Conservation (phyloP, 2,797 vertebrate species). For the Cynodonichthys magdalenae region DNA sequence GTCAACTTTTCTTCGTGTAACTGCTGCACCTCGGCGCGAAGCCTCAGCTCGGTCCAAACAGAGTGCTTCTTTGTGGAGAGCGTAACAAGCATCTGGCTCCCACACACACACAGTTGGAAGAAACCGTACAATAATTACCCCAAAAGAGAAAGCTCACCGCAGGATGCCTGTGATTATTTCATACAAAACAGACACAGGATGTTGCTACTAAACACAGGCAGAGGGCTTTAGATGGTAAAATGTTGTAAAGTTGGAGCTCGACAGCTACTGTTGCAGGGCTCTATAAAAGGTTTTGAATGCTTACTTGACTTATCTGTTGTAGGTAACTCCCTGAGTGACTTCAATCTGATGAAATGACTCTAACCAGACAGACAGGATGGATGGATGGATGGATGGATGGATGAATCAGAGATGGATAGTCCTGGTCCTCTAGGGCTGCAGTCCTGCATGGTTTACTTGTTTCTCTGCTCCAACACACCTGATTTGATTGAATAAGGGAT, state of each 20-base stretch:
- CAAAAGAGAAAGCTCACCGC: slow-evolving; percentile 4
- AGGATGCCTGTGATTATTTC: neutral
- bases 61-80: slow-evolving; percentile 4
- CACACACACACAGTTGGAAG: neutral
- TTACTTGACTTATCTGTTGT: too few relatives aligned
- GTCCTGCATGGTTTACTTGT: too few relatives aligned
- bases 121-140: slow-evolving; percentile 1
- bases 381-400: too few relatives aligned
- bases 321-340: too few relatives aligned
- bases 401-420: too few relatives aligned
- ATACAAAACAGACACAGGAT: slow-evolving; percentile 6
- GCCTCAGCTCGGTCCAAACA: slow-evolving; percentile 4
- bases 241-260: neutral
- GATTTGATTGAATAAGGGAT: too few relatives aligned
- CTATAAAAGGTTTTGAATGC: too few relatives aligned
- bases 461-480: too few relatives aligned
- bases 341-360: too few relatives aligned
- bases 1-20: slow-evolving; percentile 30
- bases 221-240: neutral
- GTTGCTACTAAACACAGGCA: neutral
- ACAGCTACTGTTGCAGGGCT: too few relatives aligned
- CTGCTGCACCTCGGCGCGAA: slow-evolving; percentile 9
- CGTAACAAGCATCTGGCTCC: neutral
- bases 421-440: too few relatives aligned
- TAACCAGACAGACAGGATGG: too few relatives aligned